Percentiles rank a stretch among this genome's conserved stretches.
phyloP scores from a whole-genome alignment of 1,140 invertebrate genomes.

The Semibalanus balanoides region DNA sequence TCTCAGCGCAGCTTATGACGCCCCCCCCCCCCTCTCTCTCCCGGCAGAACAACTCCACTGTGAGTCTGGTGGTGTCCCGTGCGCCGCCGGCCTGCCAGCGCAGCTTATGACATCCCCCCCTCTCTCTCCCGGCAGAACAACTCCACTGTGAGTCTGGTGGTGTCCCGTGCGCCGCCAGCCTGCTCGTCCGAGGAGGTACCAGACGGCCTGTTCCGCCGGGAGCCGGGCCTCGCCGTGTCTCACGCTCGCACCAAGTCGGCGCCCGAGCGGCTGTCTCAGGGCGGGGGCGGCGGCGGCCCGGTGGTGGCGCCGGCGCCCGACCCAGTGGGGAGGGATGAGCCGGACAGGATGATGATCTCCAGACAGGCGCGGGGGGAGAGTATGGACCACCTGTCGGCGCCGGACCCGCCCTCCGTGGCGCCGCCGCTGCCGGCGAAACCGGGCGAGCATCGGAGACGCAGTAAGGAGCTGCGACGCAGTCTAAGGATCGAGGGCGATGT shows the following conservation, averaged over 20 bases:
- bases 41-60: constrained; percentile 26
- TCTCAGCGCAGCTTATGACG: no score
- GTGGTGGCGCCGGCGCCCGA: constrained; percentile 2
- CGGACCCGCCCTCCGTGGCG: constrained; percentile 10
- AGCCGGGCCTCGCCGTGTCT: constrained; percentile 19
- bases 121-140: constrained; percentile 20
- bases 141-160: constrained; percentile 33
- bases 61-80: constrained; percentile 34
- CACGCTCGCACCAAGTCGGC: constrained; percentile 26
- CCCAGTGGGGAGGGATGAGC: constrained; percentile 15
- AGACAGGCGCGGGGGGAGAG: constrained; percentile 9
- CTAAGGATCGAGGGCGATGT: constrained; percentile 22
- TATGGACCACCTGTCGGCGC: constrained; percentile 6
- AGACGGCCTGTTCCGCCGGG: constrained; percentile 18
- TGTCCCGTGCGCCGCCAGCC: constrained; percentile 24
- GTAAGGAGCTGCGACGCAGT: constrained; percentile 5
- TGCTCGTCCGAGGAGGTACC: constrained; percentile 11
- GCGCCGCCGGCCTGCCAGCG: constrained; percentile 6
- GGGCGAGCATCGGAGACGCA: background rate
- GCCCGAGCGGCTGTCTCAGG: constrained; percentile 21
- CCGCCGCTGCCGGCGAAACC: constrained; percentile 9
- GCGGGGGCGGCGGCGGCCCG: constrained; percentile 14
- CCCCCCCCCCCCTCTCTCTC: background rate
- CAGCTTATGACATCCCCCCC: background rate
- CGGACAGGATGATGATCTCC: constrained; percentile 18